Percentiles rank a stretch among this genome's conserved stretches.
These are phyloP conservation scores for Leptobrachium ailaonicum DNA, from an alignment of 2,113 vertebrate species.

Conservation along the genomic window DNA sequence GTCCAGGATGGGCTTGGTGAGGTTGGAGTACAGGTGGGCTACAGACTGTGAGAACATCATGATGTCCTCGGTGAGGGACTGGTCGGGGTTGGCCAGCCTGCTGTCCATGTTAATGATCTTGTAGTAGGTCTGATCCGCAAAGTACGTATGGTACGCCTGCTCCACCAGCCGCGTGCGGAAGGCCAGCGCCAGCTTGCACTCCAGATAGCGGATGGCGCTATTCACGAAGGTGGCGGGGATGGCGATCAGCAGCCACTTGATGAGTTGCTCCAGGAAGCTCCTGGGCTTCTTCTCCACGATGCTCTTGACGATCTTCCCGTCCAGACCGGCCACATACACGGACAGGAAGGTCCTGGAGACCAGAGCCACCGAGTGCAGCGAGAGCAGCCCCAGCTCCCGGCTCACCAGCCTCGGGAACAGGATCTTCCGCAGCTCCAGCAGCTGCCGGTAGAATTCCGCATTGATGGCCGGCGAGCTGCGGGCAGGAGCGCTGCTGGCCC, in stretches of 20 bases:
- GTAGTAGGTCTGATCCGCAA: constrained; percentile 93
- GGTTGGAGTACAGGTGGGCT: constrained; percentile 96
- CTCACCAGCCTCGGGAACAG: constrained; percentile 87
- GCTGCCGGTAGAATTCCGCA: constrained; percentile 85
- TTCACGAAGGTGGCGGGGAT: constrained; percentile 98
- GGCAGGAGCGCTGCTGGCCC: constrained; percentile 39
- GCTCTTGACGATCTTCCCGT: constrained; percentile 94
- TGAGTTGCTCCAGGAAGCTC: constrained; percentile 81
- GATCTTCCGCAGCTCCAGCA: constrained; percentile 82
- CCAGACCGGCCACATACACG: constrained; percentile 92
- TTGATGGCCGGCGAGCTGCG: constrained; percentile 76
- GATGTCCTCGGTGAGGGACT: constrained; percentile 96
- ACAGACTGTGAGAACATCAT: constrained; percentile 95
- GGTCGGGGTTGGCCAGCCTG: constrained; percentile 91
- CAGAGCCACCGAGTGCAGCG: constrained; percentile 89
- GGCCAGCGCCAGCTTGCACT: constrained; percentile 92
- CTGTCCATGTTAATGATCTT: constrained; percentile 93
- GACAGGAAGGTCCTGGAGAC: constrained; percentile 94
- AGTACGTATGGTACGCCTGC: constrained; percentile 90
- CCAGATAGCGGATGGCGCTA: constrained; percentile 93
- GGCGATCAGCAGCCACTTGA: constrained; percentile 94
- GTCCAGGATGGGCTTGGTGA: constrained; percentile 96
- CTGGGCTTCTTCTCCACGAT: constrained; percentile 91
- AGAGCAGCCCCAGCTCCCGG: constrained; percentile 84
- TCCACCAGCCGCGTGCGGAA: constrained; percentile 91